A percentile compares a stretch with the other conserved stretches of the same genome.
phyloP scores from a whole-genome alignment of 53 echinoderm and acorn worm species.

The Antedon mediterranea region DNA sequence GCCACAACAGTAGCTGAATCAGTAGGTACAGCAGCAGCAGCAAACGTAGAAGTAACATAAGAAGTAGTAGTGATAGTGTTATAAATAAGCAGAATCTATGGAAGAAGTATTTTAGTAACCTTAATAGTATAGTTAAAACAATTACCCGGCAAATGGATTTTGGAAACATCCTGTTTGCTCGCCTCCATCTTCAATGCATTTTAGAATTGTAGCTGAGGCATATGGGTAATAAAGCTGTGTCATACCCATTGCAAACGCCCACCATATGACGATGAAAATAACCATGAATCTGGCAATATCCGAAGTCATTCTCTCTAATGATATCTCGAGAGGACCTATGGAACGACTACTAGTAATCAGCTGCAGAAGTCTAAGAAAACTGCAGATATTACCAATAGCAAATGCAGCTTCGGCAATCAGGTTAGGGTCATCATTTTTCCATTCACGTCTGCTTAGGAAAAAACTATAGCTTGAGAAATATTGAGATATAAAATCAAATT shows the following conservation, averaged over 20 bases:
- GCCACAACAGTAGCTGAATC: no score
- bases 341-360: background rate
- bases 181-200: background rate
- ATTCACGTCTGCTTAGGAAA: background rate
- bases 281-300: background rate
- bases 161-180: background rate
- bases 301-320: background rate
- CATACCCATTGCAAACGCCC: slow-evolving; percentile 2
- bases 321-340: slow-evolving; percentile 2
- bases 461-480: background rate
- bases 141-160: background rate
- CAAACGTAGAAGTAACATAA: no score
- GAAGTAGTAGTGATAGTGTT: no score
- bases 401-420: slow-evolving; percentile 3
- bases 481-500: background rate
- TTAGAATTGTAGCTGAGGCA: background rate
- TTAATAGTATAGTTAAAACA: no score
- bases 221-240: slow-evolving; percentile 3
- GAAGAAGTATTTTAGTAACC: no score
- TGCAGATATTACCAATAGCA: slow-evolving; percentile 2
- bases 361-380: background rate
- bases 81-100: no score
- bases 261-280: background rate
- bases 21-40: no score
- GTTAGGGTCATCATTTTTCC: slow-evolving; percentile 3